These are phyloP conservation scores for Entomobrya proxima DNA, from an alignment of 2,888 invertebrate genomes.

Conservation along the genomic window DNA sequence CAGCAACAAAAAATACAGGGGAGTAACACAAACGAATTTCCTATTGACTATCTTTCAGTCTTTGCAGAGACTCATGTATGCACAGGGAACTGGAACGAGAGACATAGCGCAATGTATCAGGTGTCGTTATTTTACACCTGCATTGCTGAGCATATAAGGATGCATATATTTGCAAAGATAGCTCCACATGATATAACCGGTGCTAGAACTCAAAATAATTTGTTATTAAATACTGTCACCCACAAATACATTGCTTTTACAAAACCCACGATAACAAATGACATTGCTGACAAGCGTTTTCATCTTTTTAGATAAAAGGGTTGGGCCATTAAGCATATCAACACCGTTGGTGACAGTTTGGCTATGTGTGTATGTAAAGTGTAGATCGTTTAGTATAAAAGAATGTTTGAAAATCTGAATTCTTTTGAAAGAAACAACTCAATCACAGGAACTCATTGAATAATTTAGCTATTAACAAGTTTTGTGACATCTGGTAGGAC, in stretches of 20 bases:
- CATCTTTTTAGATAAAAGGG: constrained; percentile 36
- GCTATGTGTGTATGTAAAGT: neutral
- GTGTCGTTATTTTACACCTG: neutral
- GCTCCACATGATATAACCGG: no score
- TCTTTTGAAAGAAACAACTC: constrained; percentile 19
- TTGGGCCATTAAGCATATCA: constrained; percentile 22
- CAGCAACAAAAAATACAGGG: neutral
- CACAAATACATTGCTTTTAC: neutral
- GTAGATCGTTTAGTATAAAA: neutral
- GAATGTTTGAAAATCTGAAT: neutral
- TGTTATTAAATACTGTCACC: neutral
- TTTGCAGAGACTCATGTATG: no score
- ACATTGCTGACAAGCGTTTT: constrained; percentile 42
- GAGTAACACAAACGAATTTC: no score
- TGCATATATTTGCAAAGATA: no score
- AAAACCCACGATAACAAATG: constrained; percentile 9
- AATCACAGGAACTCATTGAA: constrained; percentile 5
- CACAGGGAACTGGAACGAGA: no score
- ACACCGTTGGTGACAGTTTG: neutral
- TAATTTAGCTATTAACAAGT: neutral
- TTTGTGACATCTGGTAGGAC: constrained; percentile 1
- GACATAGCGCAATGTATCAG: no score
- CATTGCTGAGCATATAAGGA: no score
- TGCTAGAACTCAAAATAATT: no score
- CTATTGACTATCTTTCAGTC: neutral